Conservation (phyloP, 2,888 invertebrate species). For the Nemotelus pantherinus region DNA sequence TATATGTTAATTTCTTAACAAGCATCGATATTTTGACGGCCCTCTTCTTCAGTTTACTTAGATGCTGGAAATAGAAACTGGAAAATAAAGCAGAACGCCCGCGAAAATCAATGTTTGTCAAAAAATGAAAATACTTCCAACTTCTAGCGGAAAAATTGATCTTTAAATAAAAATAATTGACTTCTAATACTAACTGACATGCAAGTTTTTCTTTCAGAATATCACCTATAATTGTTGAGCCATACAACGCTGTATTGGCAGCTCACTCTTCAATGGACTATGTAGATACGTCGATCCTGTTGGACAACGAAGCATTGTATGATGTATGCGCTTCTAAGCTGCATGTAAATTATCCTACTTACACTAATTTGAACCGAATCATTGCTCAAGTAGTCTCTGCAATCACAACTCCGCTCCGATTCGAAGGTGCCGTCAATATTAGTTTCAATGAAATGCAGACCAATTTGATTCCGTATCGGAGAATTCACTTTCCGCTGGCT, state of each 20-base stretch:
- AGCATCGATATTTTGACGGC: too few species aligned
- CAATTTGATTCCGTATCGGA: constrained; percentile 84
- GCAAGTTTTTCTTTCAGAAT: constrained; percentile 61
- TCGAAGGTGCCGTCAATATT: constrained; percentile 73
- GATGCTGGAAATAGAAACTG: not conserved
- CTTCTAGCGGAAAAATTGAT: too few species aligned
- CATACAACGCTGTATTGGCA: constrained; percentile 78
- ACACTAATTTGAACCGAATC: constrained; percentile 85
- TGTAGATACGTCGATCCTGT: constrained; percentile 76
- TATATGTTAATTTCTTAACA: too few species aligned
- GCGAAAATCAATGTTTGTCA: too few species aligned
- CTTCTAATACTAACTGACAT: not conserved
- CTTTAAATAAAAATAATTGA: too few species aligned
- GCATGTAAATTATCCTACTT: constrained; percentile 81
- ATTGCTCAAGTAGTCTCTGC: constrained; percentile 78
- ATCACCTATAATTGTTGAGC: constrained; percentile 80
- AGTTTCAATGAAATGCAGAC: constrained; percentile 81
- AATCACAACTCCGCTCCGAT: constrained; percentile 76
- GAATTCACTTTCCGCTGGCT: constrained; percentile 86
- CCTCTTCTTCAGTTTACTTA: not conserved
- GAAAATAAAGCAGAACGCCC: too few species aligned
- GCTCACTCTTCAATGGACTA: constrained; percentile 76
- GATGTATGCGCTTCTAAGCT: constrained; percentile 80
- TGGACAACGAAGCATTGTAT: constrained; percentile 81
- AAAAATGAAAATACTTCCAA: too few species aligned